Percentiles rank a stretch among this genome's conserved stretches.
Conservation (phyloP, 2,113 vertebrate genomes). For the Tachysurus fulvidraco region DNA sequence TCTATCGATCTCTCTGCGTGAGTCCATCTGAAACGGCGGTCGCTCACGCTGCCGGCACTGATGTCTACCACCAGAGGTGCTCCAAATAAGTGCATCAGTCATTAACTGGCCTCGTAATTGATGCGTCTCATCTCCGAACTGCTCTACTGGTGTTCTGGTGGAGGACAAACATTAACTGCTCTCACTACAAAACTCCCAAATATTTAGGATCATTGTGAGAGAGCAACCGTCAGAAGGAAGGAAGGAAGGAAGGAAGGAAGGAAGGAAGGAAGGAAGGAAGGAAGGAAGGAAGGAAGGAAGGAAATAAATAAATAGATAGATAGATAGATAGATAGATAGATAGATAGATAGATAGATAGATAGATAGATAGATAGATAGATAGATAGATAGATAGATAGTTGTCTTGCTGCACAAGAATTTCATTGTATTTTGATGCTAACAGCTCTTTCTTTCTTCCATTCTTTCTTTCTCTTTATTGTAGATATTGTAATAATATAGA, state of each 20-base stretch:
- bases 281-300: neutral
- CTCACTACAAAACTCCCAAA: neutral
- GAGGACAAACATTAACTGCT: neutral
- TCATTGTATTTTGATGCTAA: too few species aligned
- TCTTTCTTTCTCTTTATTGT: too few species aligned
- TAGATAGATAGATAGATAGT: neutral
- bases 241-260: neutral
- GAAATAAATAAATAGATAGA: neutral
- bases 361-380: neutral
- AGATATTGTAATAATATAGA: too few species aligned
- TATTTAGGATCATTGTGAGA: neutral
- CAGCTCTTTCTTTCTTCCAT: too few species aligned
- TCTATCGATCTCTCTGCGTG: conserved; percentile 20
- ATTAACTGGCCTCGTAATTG: neutral
- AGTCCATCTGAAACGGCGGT: conserved; percentile 13
- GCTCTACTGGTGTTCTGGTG: neutral
- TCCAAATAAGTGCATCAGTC: conserved; percentile 33
- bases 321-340: neutral
- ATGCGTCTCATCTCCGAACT: conserved; percentile 11
- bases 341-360: neutral
- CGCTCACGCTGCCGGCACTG: conserved; percentile 2
- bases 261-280: too few species aligned
- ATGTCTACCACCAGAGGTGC: conserved; percentile 27
- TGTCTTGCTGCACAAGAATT: too few species aligned
- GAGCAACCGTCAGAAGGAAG: too few species aligned